Conservation (phyloP, 2,888 invertebrate genomes). For the Trachelus troglodyta region DNA sequence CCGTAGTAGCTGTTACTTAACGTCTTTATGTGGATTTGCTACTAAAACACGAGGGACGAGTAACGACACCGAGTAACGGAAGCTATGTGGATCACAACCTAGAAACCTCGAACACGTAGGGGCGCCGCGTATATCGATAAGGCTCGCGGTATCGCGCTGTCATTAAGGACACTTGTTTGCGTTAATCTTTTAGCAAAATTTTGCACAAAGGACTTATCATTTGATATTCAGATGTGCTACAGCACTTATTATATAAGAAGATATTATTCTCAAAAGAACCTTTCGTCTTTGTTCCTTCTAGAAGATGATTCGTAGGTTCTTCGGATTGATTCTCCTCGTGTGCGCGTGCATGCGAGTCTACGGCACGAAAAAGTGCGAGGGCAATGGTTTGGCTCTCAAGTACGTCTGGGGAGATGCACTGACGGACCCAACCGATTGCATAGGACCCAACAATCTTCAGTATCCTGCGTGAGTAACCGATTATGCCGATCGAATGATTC, state of each 20-base stretch:
- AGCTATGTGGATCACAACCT: conserved; percentile 57
- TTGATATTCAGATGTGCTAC: too few relatives aligned
- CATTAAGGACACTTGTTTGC: too few relatives aligned
- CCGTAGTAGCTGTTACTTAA: conserved; percentile 32
- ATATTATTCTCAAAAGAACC: too few relatives aligned
- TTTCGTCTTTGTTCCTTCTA: too few relatives aligned
- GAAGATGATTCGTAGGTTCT: conserved; percentile 31
- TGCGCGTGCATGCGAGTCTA: conserved; percentile 31
- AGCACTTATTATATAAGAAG: too few relatives aligned
- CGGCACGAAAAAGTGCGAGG: conserved; percentile 68
- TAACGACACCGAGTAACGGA: conserved; percentile 48
- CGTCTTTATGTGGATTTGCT: conserved; percentile 9
- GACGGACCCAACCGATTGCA: conserved; percentile 79
- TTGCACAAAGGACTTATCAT: too few relatives aligned
- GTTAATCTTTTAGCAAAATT: too few relatives aligned
- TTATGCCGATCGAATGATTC: too few relatives aligned
- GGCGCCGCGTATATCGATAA: background rate
- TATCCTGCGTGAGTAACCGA: conserved; percentile 80
- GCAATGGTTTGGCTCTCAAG: conserved; percentile 76
- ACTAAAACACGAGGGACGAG: too few relatives aligned
- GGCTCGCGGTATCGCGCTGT: background rate
- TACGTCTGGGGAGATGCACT: conserved; percentile 91
- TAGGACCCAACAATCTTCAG: conserved; percentile 84
- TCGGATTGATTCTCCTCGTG: conserved; percentile 48
- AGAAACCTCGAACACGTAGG: conserved; percentile 54